Base-by-base conservation (phyloP, 92 coral and sea anemone genomes). In the Meandrina meandrites region DNA sequence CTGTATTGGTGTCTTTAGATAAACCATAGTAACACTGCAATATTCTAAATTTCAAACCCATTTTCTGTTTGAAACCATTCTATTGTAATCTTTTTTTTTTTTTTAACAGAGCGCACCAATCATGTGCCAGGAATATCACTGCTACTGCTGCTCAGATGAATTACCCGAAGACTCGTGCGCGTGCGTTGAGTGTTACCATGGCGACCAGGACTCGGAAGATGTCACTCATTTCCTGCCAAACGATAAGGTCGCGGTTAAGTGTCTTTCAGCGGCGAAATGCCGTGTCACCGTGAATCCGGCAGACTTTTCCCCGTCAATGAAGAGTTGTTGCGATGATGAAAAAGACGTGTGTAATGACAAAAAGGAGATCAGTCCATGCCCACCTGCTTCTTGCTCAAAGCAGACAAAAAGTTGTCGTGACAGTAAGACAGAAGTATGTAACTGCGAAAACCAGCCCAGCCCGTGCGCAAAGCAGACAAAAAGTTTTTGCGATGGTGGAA, bases 91-190 rank as follows among this genome's bases (percentile, higher is more conserved):
- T 53, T 24, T 67, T 24, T 78, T 36, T 53, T 24, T 67, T 24
- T 78, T 36, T 67, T 22, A n/a, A 57, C 64, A 84, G 88, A 16
- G 27, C 27, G 12, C 21, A 78, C 37, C 34, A 75, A 17, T 64
- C 72, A 93, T 93, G 96, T 93, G 93, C 34, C 91, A 87, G 78
- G 96, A 93, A 72, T 81, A 85, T 57, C 91, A 91, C 37, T 93
- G 96, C 45, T 84, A 89, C 82, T 93, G 96, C 80, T 93, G 96
- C 60, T 85, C 96, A 32, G 94, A 93, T 37, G 90, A 93, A 67
- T 76, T 89, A 16, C 96, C 96, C 6, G 91, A 76, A 68, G 79
- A 89, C 73, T 78, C 83, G 50, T 93, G 96, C 79, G 88, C 51
- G 6, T 93, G 94, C 85, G 64, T 70, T 24, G 91, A 87, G 5